Base-by-base conservation (phyloP, 1,140 invertebrate genomes). In the Helicoverpa zea region DNA sequence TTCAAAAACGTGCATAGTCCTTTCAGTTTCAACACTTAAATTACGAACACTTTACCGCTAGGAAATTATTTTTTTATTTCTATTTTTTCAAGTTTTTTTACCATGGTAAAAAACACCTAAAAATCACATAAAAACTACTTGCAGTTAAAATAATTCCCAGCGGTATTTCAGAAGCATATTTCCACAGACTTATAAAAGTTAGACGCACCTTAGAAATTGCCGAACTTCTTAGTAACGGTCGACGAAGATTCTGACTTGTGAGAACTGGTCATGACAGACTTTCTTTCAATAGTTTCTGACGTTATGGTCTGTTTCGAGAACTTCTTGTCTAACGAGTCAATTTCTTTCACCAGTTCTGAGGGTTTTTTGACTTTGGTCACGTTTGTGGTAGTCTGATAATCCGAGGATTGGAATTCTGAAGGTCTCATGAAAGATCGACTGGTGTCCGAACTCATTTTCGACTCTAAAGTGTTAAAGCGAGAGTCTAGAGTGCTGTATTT, bases 151-250 rank as follows among this genome's bases (percentile, higher is more conserved):
- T 29, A 29, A 29, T 72, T 52, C 14, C 23, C 0, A 52, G 49
- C 49, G 68, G 68, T 52, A 72, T 23, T 29, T 30, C 13, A 52
- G 29, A 72, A 49, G 47, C 47, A 30, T 52, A 23, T 51, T 30
- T 23, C 13, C 16, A 63, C 16, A 51, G 9, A 76, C 30, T 49
- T 14, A 61, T 35, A 7, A 35, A 66, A 54, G 1, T 49, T 47
- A 11, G 52, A 64, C 49, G 51, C 35, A 80, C 88, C 75, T 80
- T 90, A 95, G 72, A 94, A 95, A 79, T 95, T 95, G 56, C 94
- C 95, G 78, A 95, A 95, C 77, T 95, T 95, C 89, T 95, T 95
- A n/a, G 93, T 95, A 9, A 95, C 91, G 0, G 94, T 95, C 0
- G 94, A 95, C 70, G 94, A 95, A 13, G 89, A 91, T 80, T 95